Base-by-base conservation (phyloP, 2,888 invertebrate species). In the Phlogophora meticulosa region DNA sequence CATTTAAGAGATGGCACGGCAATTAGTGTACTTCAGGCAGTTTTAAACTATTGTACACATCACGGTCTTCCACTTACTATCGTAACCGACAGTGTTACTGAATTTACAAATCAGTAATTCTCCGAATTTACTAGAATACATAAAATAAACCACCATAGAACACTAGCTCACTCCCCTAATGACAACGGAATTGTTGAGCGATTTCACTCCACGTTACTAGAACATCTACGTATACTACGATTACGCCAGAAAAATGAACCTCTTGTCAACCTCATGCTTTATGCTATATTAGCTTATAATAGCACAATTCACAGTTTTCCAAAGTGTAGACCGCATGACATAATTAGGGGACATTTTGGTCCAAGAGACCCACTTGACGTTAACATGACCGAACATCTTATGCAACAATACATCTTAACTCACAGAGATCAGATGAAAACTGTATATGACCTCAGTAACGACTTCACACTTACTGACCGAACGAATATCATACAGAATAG, bases 321-420 rank as follows among this genome's bases (percentile, higher is more conserved):
- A 9, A 52, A 52, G 11, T 52, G 58, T 5, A 36, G 24, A 48
- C 58, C 58, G 1, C 24, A 17, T 38, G 48, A 58, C 24, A 38
- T 58, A 38, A 10, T 48, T 7, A 58, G 17, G 34, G 56, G 63
- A 56, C 63, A 63, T 22, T 65, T 65, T 28, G 52, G 59, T 11
- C 59, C 32, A 10, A 43, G 64, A 28, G 64, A 58, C n/a, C 20
- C 52, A 2, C 24, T 52, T n/a, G 51, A 65, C 9, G 11, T 64
- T 45, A 36, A 36, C 34, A 32, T 57, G 22, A 42, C 49, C 13
- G 49, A 56, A 51, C 43, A 43, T 17, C n/a, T 61, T 1, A 43
- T 61, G 20, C 36, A 36, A 53, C 61, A 53, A 4, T 46, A 61
- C 1, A 36, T 52, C 4, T 3, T 24, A 9, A 45, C 22, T 2